phyloP scores from a whole-genome alignment of 2,797 vertebrate genomes.

The Megalops cyprinoides region DNA sequence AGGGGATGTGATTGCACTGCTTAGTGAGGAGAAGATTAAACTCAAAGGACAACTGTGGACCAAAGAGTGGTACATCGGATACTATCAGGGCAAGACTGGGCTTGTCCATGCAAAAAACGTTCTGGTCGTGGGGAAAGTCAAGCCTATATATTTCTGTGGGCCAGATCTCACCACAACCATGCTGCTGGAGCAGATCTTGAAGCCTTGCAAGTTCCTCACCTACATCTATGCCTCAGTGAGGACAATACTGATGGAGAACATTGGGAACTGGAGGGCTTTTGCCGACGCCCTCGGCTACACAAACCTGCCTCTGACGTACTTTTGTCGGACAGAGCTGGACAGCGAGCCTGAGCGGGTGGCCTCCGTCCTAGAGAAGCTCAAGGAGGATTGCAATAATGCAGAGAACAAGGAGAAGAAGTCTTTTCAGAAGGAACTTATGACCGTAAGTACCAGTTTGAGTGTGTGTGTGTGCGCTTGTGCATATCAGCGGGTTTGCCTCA shows the following conservation, averaged over 20 bases:
- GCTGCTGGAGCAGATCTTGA: constrained; percentile 90
- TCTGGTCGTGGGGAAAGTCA: constrained; percentile 84
- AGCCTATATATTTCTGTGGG: constrained; percentile 82
- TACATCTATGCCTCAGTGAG: constrained; percentile 96
- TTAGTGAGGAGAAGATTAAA: constrained; percentile 92
- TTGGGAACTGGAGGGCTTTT: constrained; percentile 91
- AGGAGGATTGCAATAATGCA: constrained; percentile 90
- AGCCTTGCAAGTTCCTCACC: constrained; percentile 94
- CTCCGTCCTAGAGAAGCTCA: constrained; percentile 89
- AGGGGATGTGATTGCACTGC: constrained; percentile 86
- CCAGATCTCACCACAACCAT: constrained; percentile 85
- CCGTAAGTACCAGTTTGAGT: constrained; percentile 70
- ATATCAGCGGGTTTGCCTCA: constrained; percentile 21
- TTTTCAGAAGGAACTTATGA: constrained; percentile 96
- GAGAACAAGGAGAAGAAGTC: constrained; percentile 91
- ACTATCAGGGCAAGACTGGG: constrained; percentile 89
- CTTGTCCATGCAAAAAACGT: constrained; percentile 93
- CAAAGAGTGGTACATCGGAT: constrained; percentile 97
- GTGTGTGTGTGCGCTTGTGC: constrained; percentile 10
- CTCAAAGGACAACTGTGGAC: constrained; percentile 94
- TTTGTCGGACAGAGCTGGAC: constrained; percentile 88
- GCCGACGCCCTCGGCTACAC: constrained; percentile 88
- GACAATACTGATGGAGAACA: constrained; percentile 94
- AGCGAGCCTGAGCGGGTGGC: constrained; percentile 91
- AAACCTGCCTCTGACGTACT: constrained; percentile 83